These are phyloP conservation scores for Chloromyia formosa DNA, from an alignment of 2,888 invertebrate genomes.

Conservation along the genomic window DNA sequence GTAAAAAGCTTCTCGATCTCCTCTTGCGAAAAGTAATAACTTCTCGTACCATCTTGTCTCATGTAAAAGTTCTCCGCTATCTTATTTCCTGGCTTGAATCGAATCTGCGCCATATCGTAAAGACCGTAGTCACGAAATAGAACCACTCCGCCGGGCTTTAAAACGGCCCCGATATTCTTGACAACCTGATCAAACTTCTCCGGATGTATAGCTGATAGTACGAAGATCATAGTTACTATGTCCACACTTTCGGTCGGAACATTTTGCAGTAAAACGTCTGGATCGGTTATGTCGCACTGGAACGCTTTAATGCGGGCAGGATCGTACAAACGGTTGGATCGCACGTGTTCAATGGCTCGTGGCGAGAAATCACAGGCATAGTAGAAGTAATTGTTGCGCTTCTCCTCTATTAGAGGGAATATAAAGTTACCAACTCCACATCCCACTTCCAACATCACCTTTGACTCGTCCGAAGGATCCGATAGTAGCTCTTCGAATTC, in stretches of 20 bases:
- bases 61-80: conserved; percentile 93
- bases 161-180: conserved; percentile 71
- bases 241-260: conserved; percentile 70
- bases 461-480: background rate
- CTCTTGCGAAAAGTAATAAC: conserved; percentile 82
- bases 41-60: conserved; percentile 95
- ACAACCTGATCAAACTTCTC: conserved; percentile 75
- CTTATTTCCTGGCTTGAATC: conserved; percentile 93
- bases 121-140: conserved; percentile 94
- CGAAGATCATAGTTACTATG: conserved; percentile 91
- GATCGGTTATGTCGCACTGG: conserved; percentile 82
- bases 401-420: conserved; percentile 87
- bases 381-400: conserved; percentile 73
- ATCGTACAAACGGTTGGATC: conserved; percentile 74
- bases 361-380: conserved; percentile 94
- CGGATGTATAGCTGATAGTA: conserved; percentile 93
- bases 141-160: conserved; percentile 81
- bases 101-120: conserved; percentile 94
- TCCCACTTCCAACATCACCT: conserved; percentile 78
- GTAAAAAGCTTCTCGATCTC: conserved; percentile 73
- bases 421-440: conserved; percentile 98
- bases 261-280: conserved; percentile 70
- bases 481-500: conserved; percentile 86
- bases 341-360: conserved; percentile 87
- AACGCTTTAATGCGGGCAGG: conserved; percentile 77